Evolutionary conservation across 2,888 invertebrate genomes (phyloP).

Genomic region (Eulithis testata): DNA sequence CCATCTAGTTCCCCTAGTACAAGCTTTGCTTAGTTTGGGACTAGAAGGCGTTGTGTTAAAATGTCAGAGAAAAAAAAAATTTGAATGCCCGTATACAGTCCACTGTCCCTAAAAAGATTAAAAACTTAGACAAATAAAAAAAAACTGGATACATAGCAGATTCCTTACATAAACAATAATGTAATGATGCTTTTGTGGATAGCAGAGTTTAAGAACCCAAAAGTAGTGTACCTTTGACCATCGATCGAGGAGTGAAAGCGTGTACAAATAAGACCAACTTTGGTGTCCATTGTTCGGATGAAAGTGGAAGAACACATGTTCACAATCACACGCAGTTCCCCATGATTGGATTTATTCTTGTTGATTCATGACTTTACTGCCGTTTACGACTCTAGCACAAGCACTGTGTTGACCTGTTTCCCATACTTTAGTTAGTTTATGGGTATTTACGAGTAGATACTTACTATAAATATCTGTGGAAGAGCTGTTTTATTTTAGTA

Average conservation of each 20-base stretch:
- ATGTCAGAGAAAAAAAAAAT: too few relatives aligned
- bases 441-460: neutral
- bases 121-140: too few relatives aligned
- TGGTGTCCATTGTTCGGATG: conserved; percentile 56
- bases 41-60: too few relatives aligned
- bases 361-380: conserved; percentile 33
- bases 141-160: neutral
- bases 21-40: too few relatives aligned
- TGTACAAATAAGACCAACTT: conserved; percentile 59
- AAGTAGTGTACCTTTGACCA: conserved; percentile 39
- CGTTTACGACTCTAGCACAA: conserved; percentile 22
- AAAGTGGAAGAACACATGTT: conserved; percentile 56
- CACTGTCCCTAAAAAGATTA: too few relatives aligned
- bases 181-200: neutral
- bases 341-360: conserved; percentile 24
- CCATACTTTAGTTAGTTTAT: neutral
- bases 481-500: too few relatives aligned
- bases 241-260: conserved; percentile 74
- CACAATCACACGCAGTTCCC: conserved; percentile 25
- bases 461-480: neutral
- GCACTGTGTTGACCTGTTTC: conserved; percentile 18
- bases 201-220: neutral
- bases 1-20: too few relatives aligned
- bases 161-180: too few relatives aligned
- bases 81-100: too few relatives aligned